Evolutionary conservation across 2,113 vertebrate species (phyloP), one percentile per base, ranked within the genome.

Genomic region (Leuciscus idus): DNA sequence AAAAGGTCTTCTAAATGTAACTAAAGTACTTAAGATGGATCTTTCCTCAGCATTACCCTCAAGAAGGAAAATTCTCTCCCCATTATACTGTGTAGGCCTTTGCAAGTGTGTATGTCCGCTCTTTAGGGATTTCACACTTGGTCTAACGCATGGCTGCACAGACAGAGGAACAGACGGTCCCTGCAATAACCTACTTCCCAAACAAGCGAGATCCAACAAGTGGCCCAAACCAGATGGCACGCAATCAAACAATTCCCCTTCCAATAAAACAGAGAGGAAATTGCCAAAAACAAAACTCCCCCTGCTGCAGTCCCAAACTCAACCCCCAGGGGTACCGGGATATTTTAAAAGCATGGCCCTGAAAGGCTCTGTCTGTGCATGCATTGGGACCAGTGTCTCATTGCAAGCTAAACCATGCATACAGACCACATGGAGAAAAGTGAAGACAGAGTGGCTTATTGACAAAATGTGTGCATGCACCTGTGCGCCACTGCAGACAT

Each of bases 151-250:
- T 90, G 84, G 91, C 83, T 70, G 59, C 85, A 62, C 86, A 84
- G 74, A 77, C 83, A 75, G 50, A 59, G 50, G 43, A 90, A 92
- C 90, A 93, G 88, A 92, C 80, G 39, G 81, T 92, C 90, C 89
- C 92, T 88, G 90, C 88, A 88, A 90, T 90, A 89, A 85, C 89
- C 85, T 74, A 12, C 4, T 85, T 72, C 90, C 91, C 91, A 93
- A 85, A 81, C 66, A 90, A 87, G 83, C 75, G 87, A 89, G 84
- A 87, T 87, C 84, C 85, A 90, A 89, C 87, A 90, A 88, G 83
- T 84, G 72, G 61, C 72, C 85, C 39, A 84, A 90, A 92, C 84
- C 93, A 94, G 92, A 95, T 94, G 94, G 93, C 87, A 81, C 57
- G 83, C 33, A 36, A 87, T 85, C 26, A 90, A 89, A 88, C 43